Evolutionary conservation across 2,888 invertebrate species (phyloP), one percentile per base, ranked within the genome.

Genomic region (Lysandra bellargus): DNA sequence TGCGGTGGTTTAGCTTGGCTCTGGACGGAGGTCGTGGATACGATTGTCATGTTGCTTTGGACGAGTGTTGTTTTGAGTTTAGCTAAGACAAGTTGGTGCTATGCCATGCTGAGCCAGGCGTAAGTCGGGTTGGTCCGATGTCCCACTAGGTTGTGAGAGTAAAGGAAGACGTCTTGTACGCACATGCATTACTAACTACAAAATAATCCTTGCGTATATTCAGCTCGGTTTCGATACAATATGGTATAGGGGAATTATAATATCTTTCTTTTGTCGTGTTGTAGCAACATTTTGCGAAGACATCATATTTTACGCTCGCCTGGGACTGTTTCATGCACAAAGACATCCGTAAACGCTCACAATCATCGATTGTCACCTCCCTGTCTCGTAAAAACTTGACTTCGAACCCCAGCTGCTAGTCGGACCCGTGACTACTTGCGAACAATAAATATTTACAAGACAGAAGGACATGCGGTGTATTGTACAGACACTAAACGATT

Each of bases 401-500:
- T 69, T 14, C 37, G 14, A 64, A 23, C 5, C 69, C 69, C 69
- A 5, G 69, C 69, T 14, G 69, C 69, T 37, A 14, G 12, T 33
- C 14, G 33, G 69, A 37, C 37, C 33, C 69, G 69, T 37, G 69
- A 17, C 69, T 69, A 69, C 14, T 69, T 69, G 4, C 4, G 12
- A 14, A 69, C 33, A 69, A 69, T 69, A 69, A 69, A 69, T 69
- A 33, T 69, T 69, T 33, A 69, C 33, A 33, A 69, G 69, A 69
- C 69, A 33, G 14, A 30, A 69, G 69, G 33, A 69, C 69, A 4
- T 69, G 33, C 33, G 9, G 64, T 64, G 30, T 30, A 64, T 64
- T 64, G 64, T 64, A 64, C 64, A 30, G 30, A 64, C 64, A 69
- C 69, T 69, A 69, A 69, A 69, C 69, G 69, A 69, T 69, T 69